Percentiles rank a stretch among this genome's conserved stretches.
These are phyloP conservation scores for Limosa lapponica DNA, from an alignment of 2,797 vertebrate species.

Conservation along the genomic window DNA sequence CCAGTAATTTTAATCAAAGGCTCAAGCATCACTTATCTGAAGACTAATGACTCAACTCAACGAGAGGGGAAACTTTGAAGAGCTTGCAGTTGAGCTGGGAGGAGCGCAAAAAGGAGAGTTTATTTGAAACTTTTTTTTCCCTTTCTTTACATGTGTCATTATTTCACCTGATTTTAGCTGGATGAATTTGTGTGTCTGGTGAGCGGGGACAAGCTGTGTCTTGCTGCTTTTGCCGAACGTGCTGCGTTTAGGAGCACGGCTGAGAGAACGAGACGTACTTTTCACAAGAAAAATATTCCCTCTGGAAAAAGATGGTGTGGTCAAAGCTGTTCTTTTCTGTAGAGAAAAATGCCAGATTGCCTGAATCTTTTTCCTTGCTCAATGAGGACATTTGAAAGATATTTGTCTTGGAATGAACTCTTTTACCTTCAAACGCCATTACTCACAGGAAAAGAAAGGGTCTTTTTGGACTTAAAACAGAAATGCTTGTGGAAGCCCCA, in stretches of 20 bases:
- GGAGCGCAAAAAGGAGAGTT: neutral
- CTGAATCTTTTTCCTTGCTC: neutral
- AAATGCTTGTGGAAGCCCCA: neutral
- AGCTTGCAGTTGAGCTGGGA: constrained; percentile 15
- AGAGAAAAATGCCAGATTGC: neutral
- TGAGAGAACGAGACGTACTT: neutral
- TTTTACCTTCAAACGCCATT: neutral
- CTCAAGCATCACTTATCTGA: constrained; percentile 64
- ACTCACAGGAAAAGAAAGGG: neutral
- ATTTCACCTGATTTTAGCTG: neutral
- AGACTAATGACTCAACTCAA: constrained; percentile 54
- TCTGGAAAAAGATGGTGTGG: neutral
- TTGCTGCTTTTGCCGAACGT: neutral
- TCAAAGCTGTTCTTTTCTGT: neutral
- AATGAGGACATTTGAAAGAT: neutral
- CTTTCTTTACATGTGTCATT: neutral
- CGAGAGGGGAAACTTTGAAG: constrained; percentile 59
- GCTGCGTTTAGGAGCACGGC: neutral
- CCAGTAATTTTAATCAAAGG: constrained; percentile 73
- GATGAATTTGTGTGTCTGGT: neutral
- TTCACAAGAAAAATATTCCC: neutral
- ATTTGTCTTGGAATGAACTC: neutral
- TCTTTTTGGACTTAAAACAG: neutral
- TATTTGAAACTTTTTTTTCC: neutral
- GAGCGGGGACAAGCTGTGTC: neutral